Evolutionary conservation across 2,888 invertebrate genomes (phyloP).

Genomic region (Aromia moschata): DNA sequence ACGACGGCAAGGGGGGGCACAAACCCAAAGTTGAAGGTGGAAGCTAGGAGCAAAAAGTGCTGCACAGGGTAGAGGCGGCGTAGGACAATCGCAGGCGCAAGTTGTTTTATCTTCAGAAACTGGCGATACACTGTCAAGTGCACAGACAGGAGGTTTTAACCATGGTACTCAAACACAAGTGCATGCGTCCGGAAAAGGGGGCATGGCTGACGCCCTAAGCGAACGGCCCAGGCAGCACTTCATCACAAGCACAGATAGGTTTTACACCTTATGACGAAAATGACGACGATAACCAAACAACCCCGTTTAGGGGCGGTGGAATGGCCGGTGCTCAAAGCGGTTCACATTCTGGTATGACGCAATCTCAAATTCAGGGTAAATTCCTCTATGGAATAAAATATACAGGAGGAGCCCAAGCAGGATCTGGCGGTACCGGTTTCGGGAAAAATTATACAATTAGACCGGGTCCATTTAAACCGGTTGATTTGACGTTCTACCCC

Average conservation of each 20-base stretch:
- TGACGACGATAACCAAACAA: conserved; percentile 65
- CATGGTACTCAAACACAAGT: conserved; percentile 84
- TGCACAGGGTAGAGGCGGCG: conserved; percentile 78
- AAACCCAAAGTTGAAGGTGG: conserved; percentile 76
- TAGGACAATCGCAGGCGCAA: conserved; percentile 80
- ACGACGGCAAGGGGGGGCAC: conserved; percentile 77
- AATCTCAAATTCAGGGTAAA: conserved; percentile 83
- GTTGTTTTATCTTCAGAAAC: conserved; percentile 79
- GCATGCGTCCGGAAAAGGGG: conserved; percentile 83
- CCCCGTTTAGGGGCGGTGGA: conserved; percentile 78
- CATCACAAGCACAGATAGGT: conserved; percentile 89
- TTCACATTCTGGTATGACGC: conserved; percentile 78
- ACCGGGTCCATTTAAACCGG: conserved; percentile 45
- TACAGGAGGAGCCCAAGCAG: conserved; percentile 81
- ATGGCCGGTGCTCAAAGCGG: conserved; percentile 83
- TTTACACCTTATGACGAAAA: conserved; percentile 79
- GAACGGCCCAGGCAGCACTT: conserved; percentile 83
- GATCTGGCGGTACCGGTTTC: conserved; percentile 70
- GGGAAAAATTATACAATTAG: conserved; percentile 38
- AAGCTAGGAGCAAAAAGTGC: conserved; percentile 79
- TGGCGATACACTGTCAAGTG: conserved; percentile 78
- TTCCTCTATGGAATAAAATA: conserved; percentile 60
- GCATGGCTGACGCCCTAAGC: conserved; percentile 88
- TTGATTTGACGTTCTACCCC: conserved; percentile 28
- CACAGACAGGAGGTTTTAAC: conserved; percentile 78